A percentile compares a stretch with the other conserved stretches of the same genome.
Conservation (phyloP, 2,113 vertebrate genomes). For the Nerophis lumbriciformis region DNA sequence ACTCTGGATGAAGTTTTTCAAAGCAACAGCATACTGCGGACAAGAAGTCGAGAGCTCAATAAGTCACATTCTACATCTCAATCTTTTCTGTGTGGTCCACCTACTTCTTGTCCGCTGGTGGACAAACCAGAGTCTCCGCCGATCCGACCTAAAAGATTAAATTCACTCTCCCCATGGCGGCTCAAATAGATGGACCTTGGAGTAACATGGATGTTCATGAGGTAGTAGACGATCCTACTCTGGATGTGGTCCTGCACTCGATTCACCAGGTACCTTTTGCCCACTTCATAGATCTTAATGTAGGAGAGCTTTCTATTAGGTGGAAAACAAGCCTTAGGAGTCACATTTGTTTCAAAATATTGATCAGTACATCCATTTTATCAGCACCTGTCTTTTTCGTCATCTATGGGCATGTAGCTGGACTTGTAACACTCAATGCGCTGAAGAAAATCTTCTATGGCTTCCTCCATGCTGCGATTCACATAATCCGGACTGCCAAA, state of each 20-base stretch:
- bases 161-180: slow-evolving; percentile 84
- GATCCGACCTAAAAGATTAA: slow-evolving; percentile 80
- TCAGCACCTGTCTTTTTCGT: slow-evolving; percentile 79
- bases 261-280: slow-evolving; percentile 82
- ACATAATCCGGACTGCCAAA: slow-evolving; percentile 84
- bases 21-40: slow-evolving; percentile 75
- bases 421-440: slow-evolving; percentile 82
- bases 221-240: slow-evolving; percentile 86
- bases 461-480: slow-evolving; percentile 76
- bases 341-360: background rate
- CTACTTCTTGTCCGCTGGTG: slow-evolving; percentile 71
- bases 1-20: slow-evolving; percentile 76
- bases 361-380: background rate
- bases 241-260: slow-evolving; percentile 85
- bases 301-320: slow-evolving; percentile 77
- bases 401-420: slow-evolving; percentile 78
- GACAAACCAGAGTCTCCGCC: slow-evolving; percentile 81
- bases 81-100: background rate
- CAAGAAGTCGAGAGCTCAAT: background rate
- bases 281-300: slow-evolving; percentile 90
- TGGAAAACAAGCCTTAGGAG: background rate
- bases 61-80: background rate
- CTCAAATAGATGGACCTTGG: slow-evolving; percentile 85
- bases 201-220: slow-evolving; percentile 90
- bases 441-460: slow-evolving; percentile 79